Evolutionary conservation across 2,113 vertebrate genomes (phyloP).

Genomic region (Seriola aureovittata): DNA sequence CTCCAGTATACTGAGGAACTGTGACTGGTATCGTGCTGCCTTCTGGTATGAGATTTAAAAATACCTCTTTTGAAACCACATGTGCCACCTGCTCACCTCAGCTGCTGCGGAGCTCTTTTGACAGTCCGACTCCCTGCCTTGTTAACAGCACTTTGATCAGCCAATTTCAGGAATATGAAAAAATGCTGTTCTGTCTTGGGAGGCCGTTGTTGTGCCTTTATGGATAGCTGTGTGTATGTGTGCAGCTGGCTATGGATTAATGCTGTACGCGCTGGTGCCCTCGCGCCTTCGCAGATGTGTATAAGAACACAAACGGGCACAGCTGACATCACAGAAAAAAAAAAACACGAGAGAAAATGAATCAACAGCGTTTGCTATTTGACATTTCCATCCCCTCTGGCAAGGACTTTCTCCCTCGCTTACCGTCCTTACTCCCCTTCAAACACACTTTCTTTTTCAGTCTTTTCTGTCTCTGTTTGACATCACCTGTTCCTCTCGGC

Average conservation of each 20-base stretch:
- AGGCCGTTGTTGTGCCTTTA: slow-evolving; percentile 50
- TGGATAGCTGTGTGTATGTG: slow-evolving; percentile 14
- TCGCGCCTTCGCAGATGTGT: slow-evolving; percentile 26
- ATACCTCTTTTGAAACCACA: slow-evolving; percentile 69
- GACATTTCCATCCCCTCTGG: slow-evolving; percentile 67
- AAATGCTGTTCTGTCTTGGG: slow-evolving; percentile 46
- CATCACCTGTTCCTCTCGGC: slow-evolving; percentile 55
- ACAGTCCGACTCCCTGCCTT: slow-evolving; percentile 60
- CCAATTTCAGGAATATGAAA: slow-evolving; percentile 65
- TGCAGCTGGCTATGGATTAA: slow-evolving; percentile 34
- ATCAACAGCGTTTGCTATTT: slow-evolving; percentile 60
- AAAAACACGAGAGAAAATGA: slow-evolving; percentile 46
- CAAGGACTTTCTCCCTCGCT: slow-evolving; percentile 68
- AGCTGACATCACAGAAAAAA: slow-evolving; percentile 32
- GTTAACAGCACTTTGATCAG: slow-evolving; percentile 70
- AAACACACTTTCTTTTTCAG: slow-evolving; percentile 46
- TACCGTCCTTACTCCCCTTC: slow-evolving; percentile 54
- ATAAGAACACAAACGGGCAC: slow-evolving; percentile 27
- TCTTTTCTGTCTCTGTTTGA: slow-evolving; percentile 48
- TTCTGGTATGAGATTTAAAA: slow-evolving; percentile 65
- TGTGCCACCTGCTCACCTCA: slow-evolving; percentile 69
- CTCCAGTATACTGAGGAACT: slow-evolving; percentile 14
- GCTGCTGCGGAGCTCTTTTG: slow-evolving; percentile 62
- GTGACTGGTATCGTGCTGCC: slow-evolving; percentile 49
- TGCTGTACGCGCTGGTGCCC: neutral